These are phyloP conservation scores for Sternarchorhynchus goeldii DNA, from an alignment of 2,797 vertebrate genomes.

Conservation along the genomic window DNA sequence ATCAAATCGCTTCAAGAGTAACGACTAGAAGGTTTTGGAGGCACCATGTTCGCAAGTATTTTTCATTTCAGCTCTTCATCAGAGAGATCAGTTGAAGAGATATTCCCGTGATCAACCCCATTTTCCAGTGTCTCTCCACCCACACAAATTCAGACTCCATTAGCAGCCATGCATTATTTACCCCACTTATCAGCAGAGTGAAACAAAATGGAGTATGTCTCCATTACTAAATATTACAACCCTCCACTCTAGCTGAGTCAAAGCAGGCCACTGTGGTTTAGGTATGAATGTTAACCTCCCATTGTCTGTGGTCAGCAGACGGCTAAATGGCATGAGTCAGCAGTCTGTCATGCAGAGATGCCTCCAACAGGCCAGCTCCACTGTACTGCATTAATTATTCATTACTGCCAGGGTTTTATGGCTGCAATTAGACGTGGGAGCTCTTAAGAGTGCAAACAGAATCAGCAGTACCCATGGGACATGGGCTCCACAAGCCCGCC, in stretches of 20 bases:
- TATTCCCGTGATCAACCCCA: slow-evolving; percentile 43
- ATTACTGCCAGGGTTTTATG: slow-evolving; percentile 71
- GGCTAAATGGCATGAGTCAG: slow-evolving; percentile 61
- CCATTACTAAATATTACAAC: slow-evolving; percentile 63
- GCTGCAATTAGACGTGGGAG: slow-evolving; percentile 73
- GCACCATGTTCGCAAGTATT: background rate
- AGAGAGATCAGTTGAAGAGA: slow-evolving; percentile 16
- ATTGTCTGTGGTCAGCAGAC: slow-evolving; percentile 63
- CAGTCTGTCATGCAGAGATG: slow-evolving; percentile 48
- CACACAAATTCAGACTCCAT: slow-evolving; percentile 63
- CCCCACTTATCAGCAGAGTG: slow-evolving; percentile 65
- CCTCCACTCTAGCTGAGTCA: slow-evolving; percentile 56
- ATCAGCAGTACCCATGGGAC: slow-evolving; percentile 58
- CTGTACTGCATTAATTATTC: slow-evolving; percentile 77
- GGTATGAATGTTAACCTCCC: slow-evolving; percentile 55
- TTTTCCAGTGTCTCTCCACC: slow-evolving; percentile 57
- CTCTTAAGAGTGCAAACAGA: slow-evolving; percentile 68
- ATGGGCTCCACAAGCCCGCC: background rate
- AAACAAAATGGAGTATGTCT: slow-evolving; percentile 68
- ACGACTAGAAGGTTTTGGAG: background rate
- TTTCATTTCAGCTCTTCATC: background rate
- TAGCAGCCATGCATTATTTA: slow-evolving; percentile 73
- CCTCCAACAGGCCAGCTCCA: slow-evolving; percentile 57
- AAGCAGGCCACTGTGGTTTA: slow-evolving; percentile 52
- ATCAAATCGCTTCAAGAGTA: background rate